Base-by-base conservation (phyloP, 2,888 invertebrate species). In the Macropis europaea region DNA sequence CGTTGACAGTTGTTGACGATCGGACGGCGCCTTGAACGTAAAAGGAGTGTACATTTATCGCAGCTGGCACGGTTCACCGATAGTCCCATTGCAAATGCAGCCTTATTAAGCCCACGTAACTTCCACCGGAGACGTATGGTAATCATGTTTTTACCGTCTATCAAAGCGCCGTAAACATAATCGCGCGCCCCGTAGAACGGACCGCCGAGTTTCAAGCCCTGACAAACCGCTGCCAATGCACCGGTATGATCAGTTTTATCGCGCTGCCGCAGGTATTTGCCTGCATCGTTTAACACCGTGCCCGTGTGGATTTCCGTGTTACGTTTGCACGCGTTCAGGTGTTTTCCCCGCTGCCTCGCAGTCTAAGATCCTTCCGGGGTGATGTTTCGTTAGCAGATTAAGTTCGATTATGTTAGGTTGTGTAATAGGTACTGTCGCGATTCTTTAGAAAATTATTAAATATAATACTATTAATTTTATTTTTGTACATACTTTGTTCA, bases 81-180 rank as follows among this genome's bases (percentile, higher is more conserved):
- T 48, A 60, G 19, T 52, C 26, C 24, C 11, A 26, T 47, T 17
- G 40, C 53, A 38, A 62, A 13, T 9, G n/a, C 43, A 13, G 30
- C 40, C 59, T 63, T 62, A 66, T 66, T 67, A 73, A 77, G 68
- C 60, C 30, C 11, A 30, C 43, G 56, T 61, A 56, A 69, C 28
- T 26, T 17, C 17, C 1, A 17, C 17, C 45, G 54, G 52, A n/a
- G 61, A 47, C 48, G 40, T 61, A 64, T 47, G 59, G 69, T 79
- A 81, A 82, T 80, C 68, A 53, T 67, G 68, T 80, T 80, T 77
- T 75, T 75, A 73, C 71, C 69, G 73, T 69, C 70, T 57, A 79
- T 81, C 64, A 83, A 83, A 82, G 62, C 59, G 71, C 56, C 76
- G 73, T 84, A 81, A 83, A 84, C 66, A 70, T 78, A 79, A 82